Conservation (phyloP, 2,888 invertebrate genomes). For the Carabus problematicus region DNA sequence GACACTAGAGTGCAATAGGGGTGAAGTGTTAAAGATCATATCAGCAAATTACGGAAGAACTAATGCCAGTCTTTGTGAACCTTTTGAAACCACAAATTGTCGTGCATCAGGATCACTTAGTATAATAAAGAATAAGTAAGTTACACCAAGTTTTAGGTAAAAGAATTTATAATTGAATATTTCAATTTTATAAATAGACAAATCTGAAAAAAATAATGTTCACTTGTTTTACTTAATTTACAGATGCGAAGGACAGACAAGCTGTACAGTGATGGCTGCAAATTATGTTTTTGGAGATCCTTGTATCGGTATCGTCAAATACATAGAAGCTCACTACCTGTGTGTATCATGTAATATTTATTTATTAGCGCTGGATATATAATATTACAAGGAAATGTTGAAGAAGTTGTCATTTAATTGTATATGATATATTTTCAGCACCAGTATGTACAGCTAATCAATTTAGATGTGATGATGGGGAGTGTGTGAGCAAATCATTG, state of each 20-base stretch:
- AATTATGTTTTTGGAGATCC: slow-evolving; percentile 10
- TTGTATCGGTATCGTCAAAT: neutral
- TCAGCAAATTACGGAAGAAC: slow-evolving; percentile 1
- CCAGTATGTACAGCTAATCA: neutral
- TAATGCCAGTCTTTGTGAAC: neutral
- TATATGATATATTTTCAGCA: neutral
- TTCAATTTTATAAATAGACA: too few species aligned
- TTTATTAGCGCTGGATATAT: too few species aligned
- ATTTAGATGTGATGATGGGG: slow-evolving; percentile 1
- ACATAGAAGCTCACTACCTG: neutral
- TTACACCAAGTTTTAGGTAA: too few species aligned
- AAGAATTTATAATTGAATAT: too few species aligned
- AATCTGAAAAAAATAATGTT: neutral
- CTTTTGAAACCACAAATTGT: neutral
- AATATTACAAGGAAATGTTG: too few species aligned
- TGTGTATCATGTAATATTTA: neutral
- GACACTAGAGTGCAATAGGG: neutral
- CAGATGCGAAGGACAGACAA: neutral
- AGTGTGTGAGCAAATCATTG: neutral
- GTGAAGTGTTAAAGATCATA: neutral
- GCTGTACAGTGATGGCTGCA: neutral
- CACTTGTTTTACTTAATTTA: too few species aligned
- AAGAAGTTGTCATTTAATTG: too few species aligned
- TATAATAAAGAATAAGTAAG: neutral
- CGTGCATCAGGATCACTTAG: neutral